Percentiles rank a stretch among this genome's conserved stretches.
Conservation (phyloP, 2,797 vertebrate species). For the Melanotaenia nigrans region DNA sequence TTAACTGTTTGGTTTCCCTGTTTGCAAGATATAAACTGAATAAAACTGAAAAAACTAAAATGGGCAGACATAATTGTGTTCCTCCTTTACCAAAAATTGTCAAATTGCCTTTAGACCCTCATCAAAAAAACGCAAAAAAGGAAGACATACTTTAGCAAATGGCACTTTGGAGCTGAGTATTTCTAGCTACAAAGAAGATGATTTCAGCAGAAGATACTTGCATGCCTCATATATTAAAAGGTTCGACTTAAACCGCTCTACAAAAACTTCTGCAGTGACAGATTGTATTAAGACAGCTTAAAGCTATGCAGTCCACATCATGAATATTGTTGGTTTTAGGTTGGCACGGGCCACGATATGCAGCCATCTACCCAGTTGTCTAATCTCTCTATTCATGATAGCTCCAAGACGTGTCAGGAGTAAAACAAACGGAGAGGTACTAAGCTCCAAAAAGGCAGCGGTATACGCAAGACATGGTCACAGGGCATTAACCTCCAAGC, state of each 20-base stretch:
- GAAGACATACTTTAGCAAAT: neutral
- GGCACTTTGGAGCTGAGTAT: neutral
- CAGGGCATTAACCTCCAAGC: slow-evolving; percentile 35
- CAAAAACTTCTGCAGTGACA: slow-evolving; percentile 27
- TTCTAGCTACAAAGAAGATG: neutral
- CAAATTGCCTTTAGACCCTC: neutral
- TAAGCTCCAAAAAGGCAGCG: slow-evolving; percentile 25
- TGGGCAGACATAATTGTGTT: neutral
- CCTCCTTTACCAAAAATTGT: neutral
- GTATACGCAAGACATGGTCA: slow-evolving; percentile 35
- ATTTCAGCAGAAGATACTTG: neutral
- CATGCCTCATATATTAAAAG: neutral
- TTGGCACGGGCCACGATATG: slow-evolving; percentile 31
- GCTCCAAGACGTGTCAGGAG: slow-evolving; percentile 18
- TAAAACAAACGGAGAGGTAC: neutral
- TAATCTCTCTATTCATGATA: slow-evolving; percentile 9
- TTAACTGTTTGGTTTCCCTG: neutral
- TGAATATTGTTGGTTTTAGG: slow-evolving; percentile 4
- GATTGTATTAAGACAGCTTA: slow-evolving; percentile 26
- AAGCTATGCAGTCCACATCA: slow-evolving; percentile 36
- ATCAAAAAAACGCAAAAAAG: neutral
- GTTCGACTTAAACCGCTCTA: slow-evolving; percentile 1
- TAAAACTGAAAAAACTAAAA: neutral
- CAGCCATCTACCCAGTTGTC: slow-evolving; percentile 16
- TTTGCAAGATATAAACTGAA: neutral